phyloP scores from a whole-genome alignment of 2,113 vertebrate species.

The Menura novaehollandiae region DNA sequence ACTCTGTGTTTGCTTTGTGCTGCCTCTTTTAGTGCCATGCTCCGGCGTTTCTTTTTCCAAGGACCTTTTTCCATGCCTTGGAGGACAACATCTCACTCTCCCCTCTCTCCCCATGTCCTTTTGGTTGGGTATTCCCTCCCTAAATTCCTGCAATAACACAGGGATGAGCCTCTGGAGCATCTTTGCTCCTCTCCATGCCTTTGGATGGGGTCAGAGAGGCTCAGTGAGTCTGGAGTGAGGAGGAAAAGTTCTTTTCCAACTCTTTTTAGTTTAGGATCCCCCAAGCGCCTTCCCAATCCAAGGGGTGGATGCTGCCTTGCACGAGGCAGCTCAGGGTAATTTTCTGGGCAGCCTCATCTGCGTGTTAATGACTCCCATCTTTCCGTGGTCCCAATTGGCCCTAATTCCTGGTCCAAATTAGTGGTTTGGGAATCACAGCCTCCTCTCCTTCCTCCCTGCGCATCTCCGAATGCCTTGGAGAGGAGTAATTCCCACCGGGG shows the following conservation, averaged over 20 bases:
- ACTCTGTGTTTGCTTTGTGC: neutral
- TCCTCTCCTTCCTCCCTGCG: neutral
- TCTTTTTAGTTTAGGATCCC: neutral
- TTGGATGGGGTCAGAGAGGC: neutral
- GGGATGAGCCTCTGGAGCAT: neutral
- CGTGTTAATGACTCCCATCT: neutral
- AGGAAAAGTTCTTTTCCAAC: neutral
- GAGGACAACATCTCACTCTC: neutral
- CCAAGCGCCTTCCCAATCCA: neutral
- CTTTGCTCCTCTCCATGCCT: neutral
- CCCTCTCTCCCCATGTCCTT: no score
- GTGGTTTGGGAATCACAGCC: neutral
- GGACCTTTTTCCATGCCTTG: neutral
- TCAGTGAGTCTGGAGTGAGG: neutral
- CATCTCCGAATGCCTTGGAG: neutral
- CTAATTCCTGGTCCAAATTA: neutral
- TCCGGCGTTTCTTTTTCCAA: neutral
- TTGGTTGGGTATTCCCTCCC: neutral
- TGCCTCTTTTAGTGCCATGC: neutral
- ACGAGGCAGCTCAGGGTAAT: rapidly evolving
- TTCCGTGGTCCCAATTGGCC: rapidly evolving
- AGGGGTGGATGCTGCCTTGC: neutral
- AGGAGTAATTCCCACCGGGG: neutral
- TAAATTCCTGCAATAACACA: rapidly evolving
- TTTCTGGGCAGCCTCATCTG: neutral